Conservation (phyloP, 2,888 invertebrate species). For the Plemyria rubiginata region DNA sequence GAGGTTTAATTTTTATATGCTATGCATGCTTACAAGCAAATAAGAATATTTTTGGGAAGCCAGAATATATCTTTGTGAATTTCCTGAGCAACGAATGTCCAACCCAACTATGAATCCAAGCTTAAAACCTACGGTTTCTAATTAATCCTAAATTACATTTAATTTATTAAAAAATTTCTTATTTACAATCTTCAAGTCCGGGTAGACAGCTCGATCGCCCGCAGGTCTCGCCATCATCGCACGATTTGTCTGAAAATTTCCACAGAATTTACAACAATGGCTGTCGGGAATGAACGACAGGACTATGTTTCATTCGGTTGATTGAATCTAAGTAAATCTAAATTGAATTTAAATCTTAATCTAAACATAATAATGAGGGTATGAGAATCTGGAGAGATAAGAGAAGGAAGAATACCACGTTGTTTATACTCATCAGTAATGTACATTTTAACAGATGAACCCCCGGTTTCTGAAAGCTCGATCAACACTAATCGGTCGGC, state of each 20-base stretch:
- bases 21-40: too few species aligned
- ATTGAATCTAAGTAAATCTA: too few species aligned
- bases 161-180: slow-evolving; percentile 52
- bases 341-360: too few species aligned
- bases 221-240: slow-evolving; percentile 71
- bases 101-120: not conserved
- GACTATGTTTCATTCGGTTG: slow-evolving; percentile 1
- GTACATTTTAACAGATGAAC: too few species aligned
- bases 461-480: too few species aligned
- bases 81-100: not conserved
- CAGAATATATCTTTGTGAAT: not conserved
- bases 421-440: too few species aligned
- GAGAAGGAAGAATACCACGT: too few species aligned
- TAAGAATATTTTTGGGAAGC: too few species aligned
- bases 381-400: too few species aligned
- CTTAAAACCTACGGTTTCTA: slow-evolving; percentile 9
- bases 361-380: too few species aligned
- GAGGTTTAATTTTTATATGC: too few species aligned
- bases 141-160: slow-evolving; percentile 27
- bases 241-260: slow-evolving; percentile 68
- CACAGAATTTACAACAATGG: slow-evolving; percentile 25
- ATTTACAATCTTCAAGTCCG: slow-evolving; percentile 60
- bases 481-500: too few species aligned
- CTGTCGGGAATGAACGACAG: slow-evolving; percentile 1
- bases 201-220: slow-evolving; percentile 52